Conservation (phyloP, 2,888 invertebrate genomes). For the Dysmachus trigonus region DNA sequence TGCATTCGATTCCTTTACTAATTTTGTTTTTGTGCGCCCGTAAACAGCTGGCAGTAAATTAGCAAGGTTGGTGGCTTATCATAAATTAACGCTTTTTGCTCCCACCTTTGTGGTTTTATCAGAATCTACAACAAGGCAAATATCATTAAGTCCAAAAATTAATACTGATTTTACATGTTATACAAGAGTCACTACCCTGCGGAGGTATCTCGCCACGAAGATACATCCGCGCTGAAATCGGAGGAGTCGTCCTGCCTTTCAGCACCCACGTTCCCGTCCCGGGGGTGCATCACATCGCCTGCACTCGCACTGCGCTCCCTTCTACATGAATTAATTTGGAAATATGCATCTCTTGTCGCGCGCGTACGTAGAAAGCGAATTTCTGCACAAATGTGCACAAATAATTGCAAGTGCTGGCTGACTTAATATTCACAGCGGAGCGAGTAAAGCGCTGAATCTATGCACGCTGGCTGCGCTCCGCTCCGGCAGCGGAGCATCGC, state of each 20-base stretch:
- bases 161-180: background rate
- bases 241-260: background rate
- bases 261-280: background rate
- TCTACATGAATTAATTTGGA: constrained; percentile 34
- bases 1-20: background rate
- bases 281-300: too few species aligned
- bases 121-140: background rate
- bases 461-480: background rate
- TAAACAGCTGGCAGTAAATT: background rate
- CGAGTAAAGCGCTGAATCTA: background rate
- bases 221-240: background rate
- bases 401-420: constrained; percentile 26
- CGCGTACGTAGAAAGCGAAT: constrained; percentile 1
- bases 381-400: constrained; percentile 27
- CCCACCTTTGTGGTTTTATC: background rate
- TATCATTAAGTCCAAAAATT: background rate
- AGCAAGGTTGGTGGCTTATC: background rate
- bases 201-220: background rate
- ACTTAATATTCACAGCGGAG: constrained; percentile 27
- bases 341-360: constrained; percentile 32
- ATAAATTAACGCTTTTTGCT: background rate
- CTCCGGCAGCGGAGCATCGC: background rate
- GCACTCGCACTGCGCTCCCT: background rate
- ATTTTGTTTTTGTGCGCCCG: background rate
- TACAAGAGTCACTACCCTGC: background rate